phyloP scores from a whole-genome alignment of 2,113 vertebrate genomes.

The Lagopus muta region DNA sequence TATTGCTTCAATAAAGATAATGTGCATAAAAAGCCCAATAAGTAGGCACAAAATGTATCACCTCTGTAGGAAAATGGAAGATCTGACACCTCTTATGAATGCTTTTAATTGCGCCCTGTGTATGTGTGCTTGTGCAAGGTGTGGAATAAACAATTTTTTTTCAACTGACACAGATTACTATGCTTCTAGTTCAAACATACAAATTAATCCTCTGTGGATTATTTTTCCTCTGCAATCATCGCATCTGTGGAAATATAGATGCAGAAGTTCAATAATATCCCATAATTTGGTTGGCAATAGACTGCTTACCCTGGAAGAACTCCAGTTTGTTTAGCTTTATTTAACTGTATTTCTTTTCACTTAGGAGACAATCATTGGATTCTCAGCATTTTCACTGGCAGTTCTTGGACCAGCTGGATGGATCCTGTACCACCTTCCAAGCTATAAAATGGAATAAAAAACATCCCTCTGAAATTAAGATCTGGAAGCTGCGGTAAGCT shows the following conservation, averaged over 20 bases:
- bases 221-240: not conserved
- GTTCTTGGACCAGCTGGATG: constrained; percentile 83
- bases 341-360: constrained; percentile 46
- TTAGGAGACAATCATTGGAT: constrained; percentile 79
- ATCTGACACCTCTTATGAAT: not conserved
- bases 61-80: not conserved
- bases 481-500: not conserved
- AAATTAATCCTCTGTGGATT: constrained; percentile 10
- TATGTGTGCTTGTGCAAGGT: not conserved
- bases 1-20: not conserved
- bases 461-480: not conserved
- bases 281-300: not conserved
- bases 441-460: constrained; percentile 73
- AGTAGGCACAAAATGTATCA: not conserved
- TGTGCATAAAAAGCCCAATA: not conserved
- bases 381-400: constrained; percentile 77
- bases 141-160: not conserved
- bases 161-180: not conserved
- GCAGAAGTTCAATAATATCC: not conserved
- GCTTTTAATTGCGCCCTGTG: not conserved
- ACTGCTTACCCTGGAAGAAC: not conserved
- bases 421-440: constrained; percentile 81
- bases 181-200: not conserved
- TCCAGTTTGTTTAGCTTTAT: constrained; percentile 1
- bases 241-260: not conserved